Evolutionary conservation across 2,113 vertebrate species (phyloP).

Genomic region (Emydocephalus ijimae): DNA sequence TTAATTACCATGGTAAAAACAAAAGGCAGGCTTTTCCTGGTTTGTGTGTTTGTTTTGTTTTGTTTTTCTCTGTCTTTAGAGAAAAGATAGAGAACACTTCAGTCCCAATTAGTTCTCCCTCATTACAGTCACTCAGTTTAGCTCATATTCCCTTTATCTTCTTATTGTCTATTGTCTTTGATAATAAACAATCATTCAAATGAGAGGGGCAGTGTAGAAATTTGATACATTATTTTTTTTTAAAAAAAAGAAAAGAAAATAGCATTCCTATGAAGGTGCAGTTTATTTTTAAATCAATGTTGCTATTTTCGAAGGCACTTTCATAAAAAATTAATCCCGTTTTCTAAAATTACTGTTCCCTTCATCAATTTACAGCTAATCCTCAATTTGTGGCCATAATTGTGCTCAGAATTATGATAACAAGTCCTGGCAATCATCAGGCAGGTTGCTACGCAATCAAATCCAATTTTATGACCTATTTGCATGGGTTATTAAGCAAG

Average conservation of each 20-base stretch:
- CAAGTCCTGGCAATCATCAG: background rate
- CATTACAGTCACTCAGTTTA: background rate
- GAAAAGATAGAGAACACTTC: background rate
- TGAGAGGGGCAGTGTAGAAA: background rate
- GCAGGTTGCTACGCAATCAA: background rate
- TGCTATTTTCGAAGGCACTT: background rate
- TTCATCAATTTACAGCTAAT: background rate
- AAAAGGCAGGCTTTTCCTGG: background rate
- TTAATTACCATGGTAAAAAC: background rate
- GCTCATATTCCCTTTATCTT: background rate
- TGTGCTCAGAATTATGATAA: background rate
- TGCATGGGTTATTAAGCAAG: background rate
- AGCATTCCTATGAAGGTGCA: background rate
- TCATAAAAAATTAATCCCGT: background rate
- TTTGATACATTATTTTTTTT: background rate
- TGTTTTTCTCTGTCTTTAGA: background rate
- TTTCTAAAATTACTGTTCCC: background rate
- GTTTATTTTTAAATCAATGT: background rate
- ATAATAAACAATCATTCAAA: background rate
- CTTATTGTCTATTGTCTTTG: background rate
- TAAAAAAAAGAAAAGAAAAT: no score
- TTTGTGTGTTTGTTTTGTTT: background rate
- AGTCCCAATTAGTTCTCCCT: background rate
- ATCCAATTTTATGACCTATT: background rate
- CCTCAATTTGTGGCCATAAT: background rate